These are phyloP conservation scores for Callorhinus ursinus DNA, from an alignment of 2,113 vertebrate genomes.

Conservation along the genomic window DNA sequence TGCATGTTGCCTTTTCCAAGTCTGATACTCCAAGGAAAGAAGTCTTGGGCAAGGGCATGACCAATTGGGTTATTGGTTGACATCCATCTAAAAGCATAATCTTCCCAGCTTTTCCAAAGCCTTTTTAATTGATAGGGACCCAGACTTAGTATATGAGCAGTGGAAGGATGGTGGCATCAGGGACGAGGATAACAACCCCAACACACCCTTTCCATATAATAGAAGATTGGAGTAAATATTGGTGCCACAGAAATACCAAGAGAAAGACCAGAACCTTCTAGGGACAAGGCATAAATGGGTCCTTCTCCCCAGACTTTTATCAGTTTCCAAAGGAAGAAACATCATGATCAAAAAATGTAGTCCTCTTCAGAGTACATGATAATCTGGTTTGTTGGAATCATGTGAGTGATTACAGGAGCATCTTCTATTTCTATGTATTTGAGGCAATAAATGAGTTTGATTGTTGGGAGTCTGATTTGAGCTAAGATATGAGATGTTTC, in stretches of 20 bases:
- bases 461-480: background rate
- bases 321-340: background rate
- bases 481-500: background rate
- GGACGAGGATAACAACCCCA: background rate
- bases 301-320: background rate
- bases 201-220: background rate
- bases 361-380: background rate
- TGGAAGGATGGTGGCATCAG: background rate
- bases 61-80: background rate
- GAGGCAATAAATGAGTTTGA: background rate
- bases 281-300: background rate
- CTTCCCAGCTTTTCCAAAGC: background rate
- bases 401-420: background rate
- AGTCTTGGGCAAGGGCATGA: background rate
- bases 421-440: background rate
- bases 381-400: background rate
- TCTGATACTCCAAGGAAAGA: background rate
- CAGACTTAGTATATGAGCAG: background rate
- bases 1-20: background rate
- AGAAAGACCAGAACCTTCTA: background rate
- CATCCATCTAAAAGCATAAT: background rate
- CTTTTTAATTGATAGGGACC: background rate
- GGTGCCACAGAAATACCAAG: background rate
- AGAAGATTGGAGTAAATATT: background rate
- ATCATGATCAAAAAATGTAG: background rate